Evolutionary conservation across 2,113 vertebrate species (phyloP), one percentile per base, ranked within the genome.

Genomic region (Elachura formosa): DNA sequence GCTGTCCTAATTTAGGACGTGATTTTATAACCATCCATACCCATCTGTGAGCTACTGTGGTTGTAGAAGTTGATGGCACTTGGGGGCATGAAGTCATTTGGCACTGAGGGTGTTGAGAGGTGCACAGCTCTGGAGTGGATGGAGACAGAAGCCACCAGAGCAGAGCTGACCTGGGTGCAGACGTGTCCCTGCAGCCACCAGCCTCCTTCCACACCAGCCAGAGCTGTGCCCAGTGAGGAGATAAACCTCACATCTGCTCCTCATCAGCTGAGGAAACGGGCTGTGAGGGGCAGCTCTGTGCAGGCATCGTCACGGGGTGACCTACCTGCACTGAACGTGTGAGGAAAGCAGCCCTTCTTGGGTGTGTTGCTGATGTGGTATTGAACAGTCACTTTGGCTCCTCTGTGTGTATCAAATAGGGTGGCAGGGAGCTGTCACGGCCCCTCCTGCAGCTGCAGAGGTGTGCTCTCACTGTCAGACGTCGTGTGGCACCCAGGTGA

Each of bases 101-200:
- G 11, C 59, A 19, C 45, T 0, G 5, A 72, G 77, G 28, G 36
- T 64, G 69, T 55, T 72, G 66, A 81, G 67, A 86, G 66, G 81
- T 41, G 34, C 19, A 2, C 28, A 67, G 52, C 61, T 72, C 46
- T 51, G 68, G 82, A 59, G 40, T 40, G 73, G 38, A 62, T 26
- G 59, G n/a, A 87, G 85, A 49, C 72, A 69, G 85, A 87, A 73
- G 21, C 36, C n/a, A 1, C 24, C 24, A 40, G 76, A 64, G 43
- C 61, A 33, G 69, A 59, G 77, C 64, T 78, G 73, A 45, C 52
- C 66, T 82, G 69, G 36, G 22, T 79, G 36, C 78, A 75, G 54
- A 9, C 0, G 0, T 33, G 36, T 55, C 36, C n/a, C 36, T 0
- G 0, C 66, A 62, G 74, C 55, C 0, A 0, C 66, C 75, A 69